phyloP scores from a whole-genome alignment of 92 coral and sea anemone genomes.

The Phymanthus crucifer region DNA sequence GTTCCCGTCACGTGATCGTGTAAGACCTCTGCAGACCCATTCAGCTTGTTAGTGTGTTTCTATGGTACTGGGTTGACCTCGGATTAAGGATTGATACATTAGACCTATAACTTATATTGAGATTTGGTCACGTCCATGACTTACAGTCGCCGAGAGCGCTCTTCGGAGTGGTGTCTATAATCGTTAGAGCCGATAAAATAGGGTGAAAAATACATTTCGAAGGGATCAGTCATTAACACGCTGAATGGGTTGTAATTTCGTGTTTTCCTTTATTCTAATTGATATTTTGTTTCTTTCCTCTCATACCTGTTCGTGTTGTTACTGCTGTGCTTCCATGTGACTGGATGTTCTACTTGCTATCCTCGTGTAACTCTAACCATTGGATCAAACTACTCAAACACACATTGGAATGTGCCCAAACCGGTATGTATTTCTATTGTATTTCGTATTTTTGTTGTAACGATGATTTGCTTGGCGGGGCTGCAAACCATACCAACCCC shows the following conservation, averaged over 20 bases:
- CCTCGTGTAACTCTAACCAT: not conserved
- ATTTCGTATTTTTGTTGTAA: not conserved
- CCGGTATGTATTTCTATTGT: conserved; percentile 21
- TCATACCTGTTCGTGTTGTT: not conserved
- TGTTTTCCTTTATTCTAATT: not conserved
- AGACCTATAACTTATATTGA: not conserved
- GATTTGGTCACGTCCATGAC: not conserved
- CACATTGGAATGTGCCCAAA: not conserved
- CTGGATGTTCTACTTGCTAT: not conserved
- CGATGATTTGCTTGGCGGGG: conserved; percentile 25
- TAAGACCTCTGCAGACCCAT: not conserved
- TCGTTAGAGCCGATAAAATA: no score
- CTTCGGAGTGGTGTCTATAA: no score
- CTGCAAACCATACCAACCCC: conserved; percentile 1
- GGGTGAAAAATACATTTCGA: not conserved
- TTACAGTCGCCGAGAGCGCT: no score
- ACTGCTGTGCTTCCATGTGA: not conserved
- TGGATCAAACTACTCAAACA: not conserved
- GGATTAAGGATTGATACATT: not conserved
- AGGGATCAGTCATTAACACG: not conserved
- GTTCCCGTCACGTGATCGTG: not conserved
- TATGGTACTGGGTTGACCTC: no score
- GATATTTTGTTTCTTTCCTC: not conserved
- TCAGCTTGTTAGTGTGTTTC: not conserved
- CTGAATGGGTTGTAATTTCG: not conserved